Evolutionary conservation across 2,113 vertebrate genomes (phyloP).

Genomic region (Coptodon bakossiorum): DNA sequence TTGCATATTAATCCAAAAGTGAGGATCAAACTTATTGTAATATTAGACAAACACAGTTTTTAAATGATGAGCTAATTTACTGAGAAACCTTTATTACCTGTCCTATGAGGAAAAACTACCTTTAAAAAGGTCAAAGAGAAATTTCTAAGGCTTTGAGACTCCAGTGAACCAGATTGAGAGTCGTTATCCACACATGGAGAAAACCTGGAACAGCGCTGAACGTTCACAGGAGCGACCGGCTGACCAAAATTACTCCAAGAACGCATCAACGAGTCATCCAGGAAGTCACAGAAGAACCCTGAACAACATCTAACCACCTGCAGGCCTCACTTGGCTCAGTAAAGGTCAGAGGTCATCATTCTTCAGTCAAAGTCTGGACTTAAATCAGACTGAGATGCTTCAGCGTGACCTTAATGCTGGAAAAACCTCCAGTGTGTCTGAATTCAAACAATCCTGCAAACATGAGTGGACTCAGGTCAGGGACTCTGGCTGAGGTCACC

Average conservation of each 20-base stretch:
- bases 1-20: neutral
- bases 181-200: neutral
- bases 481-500: neutral
- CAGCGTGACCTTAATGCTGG: neutral
- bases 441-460: neutral
- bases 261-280: rapidly evolving
- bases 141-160: neutral
- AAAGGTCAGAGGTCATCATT: neutral
- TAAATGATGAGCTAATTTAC: neutral
- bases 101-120: rapidly evolving
- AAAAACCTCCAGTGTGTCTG: neutral
- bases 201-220: rapidly evolving
- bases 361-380: neutral
- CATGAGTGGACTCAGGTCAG: neutral
- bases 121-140: neutral
- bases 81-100: neutral
- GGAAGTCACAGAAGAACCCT: neutral
- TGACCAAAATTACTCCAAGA: neutral
- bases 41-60: neutral
- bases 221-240: neutral
- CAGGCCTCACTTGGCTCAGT: neutral
- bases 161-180: neutral
- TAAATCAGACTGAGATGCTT: neutral
- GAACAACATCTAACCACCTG: neutral
- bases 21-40: neutral